Evolutionary conservation across 1,140 invertebrate species (phyloP).

Genomic region (Dreissena polymorpha): DNA sequence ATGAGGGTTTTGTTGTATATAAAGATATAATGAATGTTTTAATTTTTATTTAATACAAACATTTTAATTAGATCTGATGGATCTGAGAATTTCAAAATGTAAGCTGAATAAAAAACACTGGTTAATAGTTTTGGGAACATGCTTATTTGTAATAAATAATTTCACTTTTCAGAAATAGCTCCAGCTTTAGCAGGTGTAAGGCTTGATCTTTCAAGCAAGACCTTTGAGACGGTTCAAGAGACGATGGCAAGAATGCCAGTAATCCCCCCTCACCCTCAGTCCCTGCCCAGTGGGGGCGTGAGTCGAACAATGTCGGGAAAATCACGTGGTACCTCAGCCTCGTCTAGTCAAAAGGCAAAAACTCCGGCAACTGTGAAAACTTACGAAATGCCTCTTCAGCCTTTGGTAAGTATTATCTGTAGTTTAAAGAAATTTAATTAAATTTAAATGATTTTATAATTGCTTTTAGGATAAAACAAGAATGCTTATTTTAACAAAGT

Average conservation of each 20-base stretch:
- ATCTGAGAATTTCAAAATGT: too few species aligned
- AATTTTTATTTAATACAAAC: too few species aligned
- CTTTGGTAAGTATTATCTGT: conserved; percentile 64
- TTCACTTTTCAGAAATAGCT: conserved; percentile 56
- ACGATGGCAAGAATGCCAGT: conserved; percentile 64
- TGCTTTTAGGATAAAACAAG: too few species aligned
- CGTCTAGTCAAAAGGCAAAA: conserved; percentile 60
- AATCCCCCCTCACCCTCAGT: conserved; percentile 63
- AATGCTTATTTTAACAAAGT: too few species aligned
- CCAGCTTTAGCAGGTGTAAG: conserved; percentile 64
- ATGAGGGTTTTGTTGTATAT: too few species aligned
- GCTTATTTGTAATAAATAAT: background rate
- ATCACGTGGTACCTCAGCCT: conserved; percentile 59
- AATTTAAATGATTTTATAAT: too few species aligned
- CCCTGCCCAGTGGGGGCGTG: conserved; percentile 53
- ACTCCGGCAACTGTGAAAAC: conserved; percentile 74
- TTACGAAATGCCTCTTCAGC: conserved; percentile 75
- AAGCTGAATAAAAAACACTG: too few species aligned
- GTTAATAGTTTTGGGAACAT: too few species aligned
- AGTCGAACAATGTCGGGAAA: conserved; percentile 66
- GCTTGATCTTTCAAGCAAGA: conserved; percentile 58
- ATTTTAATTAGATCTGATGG: too few species aligned
- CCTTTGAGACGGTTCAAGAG: conserved; percentile 45
- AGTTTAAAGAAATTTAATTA: too few species aligned
- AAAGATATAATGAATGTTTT: too few species aligned